A percentile compares a stretch with the other conserved stretches of the same genome.
Evolutionary conservation across 2,113 vertebrate genomes (phyloP).

Genomic region (Sminthopsis crassicaudata): DNA sequence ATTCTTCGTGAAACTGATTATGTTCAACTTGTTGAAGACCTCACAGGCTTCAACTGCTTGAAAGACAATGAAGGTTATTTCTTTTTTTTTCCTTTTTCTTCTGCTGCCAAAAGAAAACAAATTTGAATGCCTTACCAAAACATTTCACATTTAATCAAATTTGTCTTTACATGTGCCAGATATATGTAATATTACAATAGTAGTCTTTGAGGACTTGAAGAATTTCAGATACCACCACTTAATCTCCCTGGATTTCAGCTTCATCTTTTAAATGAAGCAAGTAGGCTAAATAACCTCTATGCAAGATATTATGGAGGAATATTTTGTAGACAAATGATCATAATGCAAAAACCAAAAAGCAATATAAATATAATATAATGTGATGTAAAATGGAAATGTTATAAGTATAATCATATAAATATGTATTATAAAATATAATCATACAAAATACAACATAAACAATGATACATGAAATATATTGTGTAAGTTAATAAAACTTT

Average conservation of each 20-base stretch:
- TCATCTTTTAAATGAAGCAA: background rate
- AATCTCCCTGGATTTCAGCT: background rate
- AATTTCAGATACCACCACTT: background rate
- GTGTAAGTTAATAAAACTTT: too few relatives aligned
- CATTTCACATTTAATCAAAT: background rate
- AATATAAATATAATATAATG: background rate
- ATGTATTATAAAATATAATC: too few relatives aligned
- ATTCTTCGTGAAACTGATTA: constrained; percentile 86
- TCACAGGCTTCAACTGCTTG: constrained; percentile 77
- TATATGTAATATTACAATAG: background rate
- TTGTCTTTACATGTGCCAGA: background rate
- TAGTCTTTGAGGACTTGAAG: constrained; percentile 11
- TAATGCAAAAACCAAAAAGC: background rate
- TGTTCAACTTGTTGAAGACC: constrained; percentile 73
- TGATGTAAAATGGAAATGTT: background rate
- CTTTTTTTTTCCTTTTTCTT: constrained; percentile 40
- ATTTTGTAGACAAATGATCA: background rate
- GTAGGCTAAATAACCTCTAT: background rate
- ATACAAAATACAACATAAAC: too few relatives aligned
- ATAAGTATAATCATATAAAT: too few relatives aligned
- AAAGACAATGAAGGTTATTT: constrained; percentile 77
- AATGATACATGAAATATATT: too few relatives aligned
- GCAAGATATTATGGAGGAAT: background rate
- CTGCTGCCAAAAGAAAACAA: background rate
- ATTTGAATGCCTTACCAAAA: background rate